These are phyloP conservation scores for Irena cyanogastra DNA, from an alignment of 2,113 vertebrate species.

Conservation along the genomic window DNA sequence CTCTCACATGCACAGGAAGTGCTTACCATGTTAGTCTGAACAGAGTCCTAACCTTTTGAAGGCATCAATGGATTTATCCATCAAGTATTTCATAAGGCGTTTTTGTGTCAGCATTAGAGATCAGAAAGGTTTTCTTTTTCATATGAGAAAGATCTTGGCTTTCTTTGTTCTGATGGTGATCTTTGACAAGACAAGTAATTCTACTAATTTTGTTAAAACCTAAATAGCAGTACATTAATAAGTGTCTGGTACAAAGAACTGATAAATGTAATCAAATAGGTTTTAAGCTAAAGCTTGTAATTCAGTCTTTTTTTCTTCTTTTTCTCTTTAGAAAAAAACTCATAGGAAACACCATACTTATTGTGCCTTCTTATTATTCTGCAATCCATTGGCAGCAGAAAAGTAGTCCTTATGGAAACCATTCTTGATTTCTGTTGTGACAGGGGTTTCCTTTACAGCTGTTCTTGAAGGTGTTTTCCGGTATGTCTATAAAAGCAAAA, in stretches of 20 bases:
- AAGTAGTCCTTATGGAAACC: constrained; percentile 76
- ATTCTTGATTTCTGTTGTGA: constrained; percentile 68
- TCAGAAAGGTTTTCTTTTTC: neutral
- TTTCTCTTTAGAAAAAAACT: neutral
- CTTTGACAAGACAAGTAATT: constrained; percentile 34
- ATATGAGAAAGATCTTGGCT: neutral
- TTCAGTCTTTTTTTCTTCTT: constrained; percentile 60
- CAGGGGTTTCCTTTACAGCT: neutral
- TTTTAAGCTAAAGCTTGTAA: constrained; percentile 60
- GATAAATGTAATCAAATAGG: constrained; percentile 44
- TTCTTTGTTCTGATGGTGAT: neutral
- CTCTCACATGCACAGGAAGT: accelerated
- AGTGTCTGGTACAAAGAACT: constrained; percentile 60
- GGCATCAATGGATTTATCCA: neutral
- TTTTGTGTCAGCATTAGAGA: neutral
- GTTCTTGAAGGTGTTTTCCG: constrained; percentile 68
- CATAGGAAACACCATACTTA: constrained; percentile 41
- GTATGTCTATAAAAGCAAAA: constrained; percentile 74
- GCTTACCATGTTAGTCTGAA: neutral
- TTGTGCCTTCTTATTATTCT: constrained; percentile 73
- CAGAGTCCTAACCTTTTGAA: constrained; percentile 53
- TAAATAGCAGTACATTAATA: constrained; percentile 58
- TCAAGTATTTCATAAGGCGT: constrained; percentile 9
- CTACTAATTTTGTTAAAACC: constrained; percentile 52
- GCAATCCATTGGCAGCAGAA: constrained; percentile 66